phyloP scores from a whole-genome alignment of 1,140 invertebrate genomes.

The Drosophila takahashii region DNA sequence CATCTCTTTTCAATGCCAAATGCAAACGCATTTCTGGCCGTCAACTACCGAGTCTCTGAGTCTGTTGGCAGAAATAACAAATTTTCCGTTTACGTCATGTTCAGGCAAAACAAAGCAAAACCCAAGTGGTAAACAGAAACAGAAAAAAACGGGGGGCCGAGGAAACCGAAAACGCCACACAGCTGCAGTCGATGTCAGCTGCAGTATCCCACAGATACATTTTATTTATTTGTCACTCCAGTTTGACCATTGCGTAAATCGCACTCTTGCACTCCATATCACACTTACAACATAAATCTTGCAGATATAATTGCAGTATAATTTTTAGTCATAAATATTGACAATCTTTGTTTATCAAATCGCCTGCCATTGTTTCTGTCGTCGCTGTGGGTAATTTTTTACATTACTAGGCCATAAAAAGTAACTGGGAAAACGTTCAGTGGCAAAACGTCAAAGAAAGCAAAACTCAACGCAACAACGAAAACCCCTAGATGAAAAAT shows the following conservation, averaged over 20 bases:
- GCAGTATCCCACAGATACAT: constrained; percentile 70
- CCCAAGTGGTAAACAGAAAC: constrained; percentile 29
- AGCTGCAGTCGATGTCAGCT: constrained; percentile 72
- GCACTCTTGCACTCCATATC: constrained; percentile 11
- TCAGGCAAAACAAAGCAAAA: constrained; percentile 69
- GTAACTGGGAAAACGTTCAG: constrained; percentile 56
- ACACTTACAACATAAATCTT: constrained; percentile 27
- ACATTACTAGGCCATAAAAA: constrained; percentile 77
- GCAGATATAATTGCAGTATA: constrained; percentile 53
- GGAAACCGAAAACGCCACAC: constrained; percentile 43
- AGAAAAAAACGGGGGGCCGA: neutral
- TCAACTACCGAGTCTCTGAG: constrained; percentile 15
- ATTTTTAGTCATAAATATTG: constrained; percentile 71
- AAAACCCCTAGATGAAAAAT: constrained; percentile 12
- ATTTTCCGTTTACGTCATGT: constrained; percentile 81
- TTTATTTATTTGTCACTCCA: constrained; percentile 55
- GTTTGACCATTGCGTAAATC: constrained; percentile 69
- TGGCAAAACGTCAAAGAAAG: constrained; percentile 67
- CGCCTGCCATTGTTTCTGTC: constrained; percentile 43
- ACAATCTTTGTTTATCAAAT: constrained; percentile 69
- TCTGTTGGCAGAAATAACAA: constrained; percentile 28
- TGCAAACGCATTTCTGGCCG: constrained; percentile 54
- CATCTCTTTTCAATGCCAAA: constrained; percentile 79
- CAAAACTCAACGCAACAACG: constrained; percentile 59
- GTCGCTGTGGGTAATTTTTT: constrained; percentile 75